Percentiles rank a stretch among this genome's conserved stretches.
phyloP scores from a whole-genome alignment of 2,888 invertebrate species.

The Heliconius aoede region DNA sequence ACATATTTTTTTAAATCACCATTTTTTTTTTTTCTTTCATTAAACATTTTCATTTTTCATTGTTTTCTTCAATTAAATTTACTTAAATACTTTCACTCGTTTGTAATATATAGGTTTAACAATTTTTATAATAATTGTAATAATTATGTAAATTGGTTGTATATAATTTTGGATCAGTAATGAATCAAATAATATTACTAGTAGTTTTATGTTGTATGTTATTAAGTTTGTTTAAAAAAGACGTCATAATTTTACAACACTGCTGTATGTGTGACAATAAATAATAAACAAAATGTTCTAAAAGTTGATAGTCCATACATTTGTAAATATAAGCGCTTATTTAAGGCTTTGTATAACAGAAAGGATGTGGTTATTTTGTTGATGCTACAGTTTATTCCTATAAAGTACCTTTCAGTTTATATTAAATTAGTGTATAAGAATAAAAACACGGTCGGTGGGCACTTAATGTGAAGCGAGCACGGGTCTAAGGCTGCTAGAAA shows the following conservation, averaged over 20 bases:
- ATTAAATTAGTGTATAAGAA: constrained; percentile 63
- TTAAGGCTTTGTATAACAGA: constrained; percentile 66
- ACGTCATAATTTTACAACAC: neutral
- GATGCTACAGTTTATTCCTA: constrained; percentile 80
- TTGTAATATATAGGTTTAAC: constrained; percentile 54
- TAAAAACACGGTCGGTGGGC: constrained; percentile 66
- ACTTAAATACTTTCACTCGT: constrained; percentile 43
- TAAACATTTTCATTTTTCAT: neutral
- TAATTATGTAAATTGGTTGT: constrained; percentile 79
- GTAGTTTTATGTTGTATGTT: constrained; percentile 48
- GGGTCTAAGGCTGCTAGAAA: constrained; percentile 72
- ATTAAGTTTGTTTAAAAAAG: constrained; percentile 10
- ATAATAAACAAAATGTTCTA: constrained; percentile 46
- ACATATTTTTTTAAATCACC: constrained; percentile 24
- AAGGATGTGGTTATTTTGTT: constrained; percentile 68
- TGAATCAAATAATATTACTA: constrained; percentile 49
- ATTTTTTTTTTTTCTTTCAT: neutral
- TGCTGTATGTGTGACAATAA: constrained; percentile 7
- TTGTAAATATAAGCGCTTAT: constrained; percentile 56
- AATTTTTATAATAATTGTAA: constrained; percentile 52
- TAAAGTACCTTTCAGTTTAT: constrained; percentile 75
- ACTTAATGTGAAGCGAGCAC: constrained; percentile 68
- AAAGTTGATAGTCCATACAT: neutral
- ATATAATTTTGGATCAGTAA: constrained; percentile 70
- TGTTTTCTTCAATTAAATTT: constrained; percentile 16